phyloP scores from a whole-genome alignment of 2,888 invertebrate genomes.

The Drosophila mettleri region DNA sequence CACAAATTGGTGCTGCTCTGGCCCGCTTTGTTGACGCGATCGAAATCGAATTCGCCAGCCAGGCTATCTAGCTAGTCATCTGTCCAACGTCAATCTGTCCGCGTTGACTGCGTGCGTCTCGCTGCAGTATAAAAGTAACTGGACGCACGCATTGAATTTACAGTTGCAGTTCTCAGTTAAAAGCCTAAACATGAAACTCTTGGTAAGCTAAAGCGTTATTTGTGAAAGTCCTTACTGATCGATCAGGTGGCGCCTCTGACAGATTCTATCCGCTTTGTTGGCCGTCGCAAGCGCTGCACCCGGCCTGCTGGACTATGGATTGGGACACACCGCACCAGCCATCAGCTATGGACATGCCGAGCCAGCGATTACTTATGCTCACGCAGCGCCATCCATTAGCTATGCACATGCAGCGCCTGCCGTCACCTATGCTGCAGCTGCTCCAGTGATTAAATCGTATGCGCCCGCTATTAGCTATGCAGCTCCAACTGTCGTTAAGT shows the following conservation, averaged over 20 bases:
- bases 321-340: slow-evolving; percentile 46
- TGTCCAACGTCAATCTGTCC: slow-evolving; percentile 16
- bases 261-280: slow-evolving; percentile 74
- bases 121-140: slow-evolving; percentile 76
- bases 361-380: slow-evolving; percentile 43
- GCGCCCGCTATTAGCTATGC: slow-evolving; percentile 66
- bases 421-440: slow-evolving; percentile 59
- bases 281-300: slow-evolving; percentile 73
- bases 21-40: slow-evolving; percentile 69
- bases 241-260: slow-evolving; percentile 8
- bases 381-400: slow-evolving; percentile 62
- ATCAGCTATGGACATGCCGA: slow-evolving; percentile 39
- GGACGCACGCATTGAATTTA: slow-evolving; percentile 64
- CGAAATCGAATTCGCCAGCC: slow-evolving; percentile 22
- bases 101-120: slow-evolving; percentile 28
- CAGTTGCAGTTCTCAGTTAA: slow-evolving; percentile 74
- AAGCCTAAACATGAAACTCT: slow-evolving; percentile 74
- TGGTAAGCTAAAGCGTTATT: slow-evolving; percentile 69
- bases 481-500: slow-evolving; percentile 44
- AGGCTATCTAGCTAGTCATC: slow-evolving; percentile 35
- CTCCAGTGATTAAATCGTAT: slow-evolving; percentile 56
- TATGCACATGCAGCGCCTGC: slow-evolving; percentile 59
- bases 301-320: slow-evolving; percentile 71
- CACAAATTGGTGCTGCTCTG: slow-evolving; percentile 75
- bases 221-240: slow-evolving; percentile 2